Percentiles rank a stretch among this genome's conserved stretches.
phyloP scores from a whole-genome alignment of 2,113 vertebrate genomes.

The Aepyceros melampus region DNA sequence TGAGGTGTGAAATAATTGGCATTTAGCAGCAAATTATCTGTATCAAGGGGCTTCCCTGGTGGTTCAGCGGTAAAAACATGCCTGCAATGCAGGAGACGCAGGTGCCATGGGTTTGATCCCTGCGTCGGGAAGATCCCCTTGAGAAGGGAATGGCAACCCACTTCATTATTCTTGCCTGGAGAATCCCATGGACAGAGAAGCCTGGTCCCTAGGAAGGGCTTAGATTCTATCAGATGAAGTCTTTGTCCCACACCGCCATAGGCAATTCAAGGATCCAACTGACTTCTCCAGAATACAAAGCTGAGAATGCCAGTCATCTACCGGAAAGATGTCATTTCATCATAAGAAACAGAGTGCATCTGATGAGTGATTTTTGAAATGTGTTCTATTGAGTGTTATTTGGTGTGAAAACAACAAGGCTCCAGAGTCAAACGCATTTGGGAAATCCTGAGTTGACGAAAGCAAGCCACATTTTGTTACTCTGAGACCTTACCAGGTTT shows the following conservation, averaged over 20 bases:
- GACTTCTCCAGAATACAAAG: background rate
- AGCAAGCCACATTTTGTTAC: background rate
- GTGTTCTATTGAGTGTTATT: background rate
- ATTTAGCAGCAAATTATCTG: background rate
- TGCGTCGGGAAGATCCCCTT: background rate
- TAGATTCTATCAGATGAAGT: background rate
- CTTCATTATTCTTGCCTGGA: background rate
- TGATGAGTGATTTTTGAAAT: background rate
- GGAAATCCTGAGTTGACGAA: background rate
- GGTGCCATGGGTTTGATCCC: accelerated
- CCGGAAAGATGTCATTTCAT: background rate
- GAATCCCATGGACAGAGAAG: background rate
- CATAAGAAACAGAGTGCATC: background rate
- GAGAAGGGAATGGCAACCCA: background rate
- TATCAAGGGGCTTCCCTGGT: background rate
- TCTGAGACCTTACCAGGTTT: background rate
- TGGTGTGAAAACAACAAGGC: background rate
- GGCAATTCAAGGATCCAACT: background rate
- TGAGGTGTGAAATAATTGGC: background rate
- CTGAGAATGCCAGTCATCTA: background rate
- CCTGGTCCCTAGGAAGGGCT: background rate
- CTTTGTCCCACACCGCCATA: background rate
- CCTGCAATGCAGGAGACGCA: background rate
- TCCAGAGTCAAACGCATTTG: background rate
- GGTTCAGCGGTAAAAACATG: background rate